These are phyloP conservation scores for Trachops cirrhosus DNA, from an alignment of 2,797 vertebrate species.

Conservation along the genomic window DNA sequence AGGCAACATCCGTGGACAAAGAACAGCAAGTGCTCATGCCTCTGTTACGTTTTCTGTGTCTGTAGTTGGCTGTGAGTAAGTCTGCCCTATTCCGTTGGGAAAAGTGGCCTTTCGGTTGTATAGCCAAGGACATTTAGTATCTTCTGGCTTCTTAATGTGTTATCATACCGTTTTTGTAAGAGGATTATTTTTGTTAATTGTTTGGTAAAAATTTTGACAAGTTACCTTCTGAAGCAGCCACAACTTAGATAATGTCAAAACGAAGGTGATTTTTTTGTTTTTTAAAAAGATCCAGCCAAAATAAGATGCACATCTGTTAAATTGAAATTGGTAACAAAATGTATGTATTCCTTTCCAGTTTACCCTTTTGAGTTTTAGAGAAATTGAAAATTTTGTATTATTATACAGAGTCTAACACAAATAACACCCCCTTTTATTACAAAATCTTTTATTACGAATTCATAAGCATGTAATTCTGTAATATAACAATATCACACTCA, in stretches of 20 bases:
- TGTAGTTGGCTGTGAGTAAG: slow-evolving; percentile 43
- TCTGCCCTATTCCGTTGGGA: slow-evolving; percentile 54
- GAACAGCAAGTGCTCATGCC: slow-evolving; percentile 1
- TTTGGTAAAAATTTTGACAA: slow-evolving; percentile 66
- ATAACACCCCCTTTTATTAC: no score
- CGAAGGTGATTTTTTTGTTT: no score
- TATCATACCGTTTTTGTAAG: slow-evolving; percentile 71
- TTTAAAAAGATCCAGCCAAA: no score
- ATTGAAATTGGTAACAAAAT: slow-evolving; percentile 59
- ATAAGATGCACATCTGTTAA: background rate
- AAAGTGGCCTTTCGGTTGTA: slow-evolving; percentile 72
- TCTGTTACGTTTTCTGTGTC: slow-evolving; percentile 57
- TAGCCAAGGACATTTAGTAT: slow-evolving; percentile 74
- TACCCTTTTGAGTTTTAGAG: slow-evolving; percentile 68
- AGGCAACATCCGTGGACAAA: background rate
- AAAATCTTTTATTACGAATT: no score
- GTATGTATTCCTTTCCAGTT: slow-evolving; percentile 29
- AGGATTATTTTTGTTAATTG: slow-evolving; percentile 60
- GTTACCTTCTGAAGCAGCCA: no score
- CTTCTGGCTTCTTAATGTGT: slow-evolving; percentile 59
- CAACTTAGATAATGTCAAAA: no score
- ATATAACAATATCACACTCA: no score
- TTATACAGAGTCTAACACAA: no score
- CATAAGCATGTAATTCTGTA: no score
- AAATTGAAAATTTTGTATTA: slow-evolving; percentile 57